These are phyloP conservation scores for Anguilla marmorata DNA, from an alignment of 2,797 vertebrate species.

Conservation along the genomic window DNA sequence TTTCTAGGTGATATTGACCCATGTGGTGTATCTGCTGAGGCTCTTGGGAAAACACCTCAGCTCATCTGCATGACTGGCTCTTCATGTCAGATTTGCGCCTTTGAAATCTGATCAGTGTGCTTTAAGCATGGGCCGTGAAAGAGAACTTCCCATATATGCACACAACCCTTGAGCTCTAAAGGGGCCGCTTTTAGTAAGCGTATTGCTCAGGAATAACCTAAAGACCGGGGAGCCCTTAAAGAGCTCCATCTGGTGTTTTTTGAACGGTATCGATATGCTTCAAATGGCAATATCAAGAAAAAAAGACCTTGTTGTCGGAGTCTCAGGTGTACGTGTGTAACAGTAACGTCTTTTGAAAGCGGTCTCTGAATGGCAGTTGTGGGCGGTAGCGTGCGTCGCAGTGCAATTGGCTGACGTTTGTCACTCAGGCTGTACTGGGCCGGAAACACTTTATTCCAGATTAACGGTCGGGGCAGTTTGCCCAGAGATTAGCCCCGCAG, in stretches of 20 bases:
- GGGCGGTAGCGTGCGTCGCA: neutral
- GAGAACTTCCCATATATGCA: neutral
- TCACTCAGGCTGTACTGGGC: neutral
- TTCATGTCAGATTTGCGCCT: neutral
- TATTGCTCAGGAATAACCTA: neutral
- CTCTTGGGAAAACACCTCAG: neutral
- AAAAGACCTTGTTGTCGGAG: neutral
- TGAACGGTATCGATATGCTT: neutral
- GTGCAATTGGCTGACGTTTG: neutral
- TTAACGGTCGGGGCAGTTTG: conserved; percentile 26
- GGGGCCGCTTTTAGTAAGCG: neutral
- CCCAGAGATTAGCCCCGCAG: conserved; percentile 22
- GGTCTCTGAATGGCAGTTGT: neutral
- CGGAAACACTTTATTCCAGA: conserved; percentile 27
- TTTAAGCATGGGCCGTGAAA: neutral
- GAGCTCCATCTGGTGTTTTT: neutral
- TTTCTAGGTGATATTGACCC: neutral
- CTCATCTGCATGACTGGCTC: neutral
- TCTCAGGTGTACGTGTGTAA: neutral
- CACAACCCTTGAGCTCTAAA: neutral
- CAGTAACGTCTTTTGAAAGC: neutral
- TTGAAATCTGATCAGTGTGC: neutral
- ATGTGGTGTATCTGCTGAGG: neutral
- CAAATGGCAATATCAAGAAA: neutral
- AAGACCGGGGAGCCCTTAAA: neutral